Conservation (phyloP, 1,140 invertebrate genomes). For the Drosophila pandora region DNA sequence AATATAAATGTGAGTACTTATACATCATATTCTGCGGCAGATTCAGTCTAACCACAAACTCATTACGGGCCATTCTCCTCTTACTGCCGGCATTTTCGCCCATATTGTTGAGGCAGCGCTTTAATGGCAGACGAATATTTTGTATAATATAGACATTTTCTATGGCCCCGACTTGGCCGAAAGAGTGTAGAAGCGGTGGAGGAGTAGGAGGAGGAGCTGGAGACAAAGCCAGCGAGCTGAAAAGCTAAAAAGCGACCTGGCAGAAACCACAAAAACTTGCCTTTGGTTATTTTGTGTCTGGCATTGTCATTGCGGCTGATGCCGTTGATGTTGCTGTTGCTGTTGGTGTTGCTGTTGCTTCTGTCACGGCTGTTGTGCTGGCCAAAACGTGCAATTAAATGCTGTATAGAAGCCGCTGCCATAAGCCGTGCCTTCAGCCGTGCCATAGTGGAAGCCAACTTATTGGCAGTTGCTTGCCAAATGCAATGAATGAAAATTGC, state of each 20-base stretch:
- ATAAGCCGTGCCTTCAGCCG: constrained; percentile 48
- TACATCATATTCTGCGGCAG: constrained; percentile 41
- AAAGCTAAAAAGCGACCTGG: constrained; percentile 41
- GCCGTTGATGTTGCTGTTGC: constrained; percentile 33
- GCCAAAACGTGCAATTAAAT: constrained; percentile 78
- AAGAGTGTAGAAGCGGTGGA: constrained; percentile 8
- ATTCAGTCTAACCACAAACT: constrained; percentile 54
- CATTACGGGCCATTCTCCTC: constrained; percentile 42
- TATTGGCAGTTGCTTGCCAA: constrained; percentile 76
- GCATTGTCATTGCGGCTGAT: constrained; percentile 67
- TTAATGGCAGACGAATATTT: constrained; percentile 51
- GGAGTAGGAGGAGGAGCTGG: constrained; percentile 27
- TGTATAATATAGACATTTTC: constrained; percentile 73
- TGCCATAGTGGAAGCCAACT: constrained; percentile 45
- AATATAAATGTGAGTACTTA: constrained; percentile 47
- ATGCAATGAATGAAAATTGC: constrained; percentile 71
- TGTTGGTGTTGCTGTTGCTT: constrained; percentile 30
- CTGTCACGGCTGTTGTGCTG: constrained; percentile 51
- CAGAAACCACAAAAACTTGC: constrained; percentile 60
- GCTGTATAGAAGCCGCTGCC: constrained; percentile 48
- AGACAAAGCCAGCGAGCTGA: constrained; percentile 31
- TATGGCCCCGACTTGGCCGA: constrained; percentile 39
- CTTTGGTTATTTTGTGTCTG: constrained; percentile 72
- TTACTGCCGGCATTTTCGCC: constrained; percentile 2
- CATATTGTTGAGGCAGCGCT: constrained; percentile 8